Percentiles rank a stretch among this genome's conserved stretches.
These are phyloP conservation scores for Addax nasomaculatus DNA, from an alignment of 2,113 vertebrate species.

Conservation along the genomic window DNA sequence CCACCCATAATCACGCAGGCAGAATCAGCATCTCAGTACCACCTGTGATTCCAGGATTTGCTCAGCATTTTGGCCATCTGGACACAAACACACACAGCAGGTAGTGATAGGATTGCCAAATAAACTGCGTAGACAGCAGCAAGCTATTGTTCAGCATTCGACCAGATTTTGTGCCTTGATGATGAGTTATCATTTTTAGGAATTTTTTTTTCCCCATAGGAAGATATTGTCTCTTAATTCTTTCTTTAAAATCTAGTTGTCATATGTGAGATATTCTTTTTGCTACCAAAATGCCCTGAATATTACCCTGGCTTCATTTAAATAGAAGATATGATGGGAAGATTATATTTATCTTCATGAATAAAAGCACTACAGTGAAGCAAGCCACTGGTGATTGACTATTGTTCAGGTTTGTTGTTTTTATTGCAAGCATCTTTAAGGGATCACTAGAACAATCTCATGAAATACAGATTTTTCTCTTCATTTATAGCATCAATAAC, in stretches of 20 bases:
- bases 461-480: background rate
- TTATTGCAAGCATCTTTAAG: conserved; percentile 9
- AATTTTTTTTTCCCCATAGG: background rate
- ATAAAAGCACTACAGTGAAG: background rate
- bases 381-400: background rate
- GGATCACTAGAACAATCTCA: background rate
- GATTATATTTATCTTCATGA: conserved; percentile 9
- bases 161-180: background rate
- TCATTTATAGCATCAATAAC: background rate
- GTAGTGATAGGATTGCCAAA: background rate
- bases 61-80: conserved; percentile 9
- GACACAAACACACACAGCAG: conserved; percentile 17
- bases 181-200: background rate
- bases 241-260: background rate
- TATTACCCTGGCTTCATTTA: background rate
- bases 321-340: background rate
- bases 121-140: background rate
- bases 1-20: background rate
- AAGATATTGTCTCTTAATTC: conserved; percentile 4
- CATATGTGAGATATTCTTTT: background rate
- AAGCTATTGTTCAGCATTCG: background rate
- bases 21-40: conserved; percentile 30
- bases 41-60: background rate
- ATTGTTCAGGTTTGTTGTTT: background rate
- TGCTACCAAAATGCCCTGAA: conserved; percentile 8